Conservation (phyloP, 2,113 vertebrate species). For the Astatoreochromis straeleni region DNA sequence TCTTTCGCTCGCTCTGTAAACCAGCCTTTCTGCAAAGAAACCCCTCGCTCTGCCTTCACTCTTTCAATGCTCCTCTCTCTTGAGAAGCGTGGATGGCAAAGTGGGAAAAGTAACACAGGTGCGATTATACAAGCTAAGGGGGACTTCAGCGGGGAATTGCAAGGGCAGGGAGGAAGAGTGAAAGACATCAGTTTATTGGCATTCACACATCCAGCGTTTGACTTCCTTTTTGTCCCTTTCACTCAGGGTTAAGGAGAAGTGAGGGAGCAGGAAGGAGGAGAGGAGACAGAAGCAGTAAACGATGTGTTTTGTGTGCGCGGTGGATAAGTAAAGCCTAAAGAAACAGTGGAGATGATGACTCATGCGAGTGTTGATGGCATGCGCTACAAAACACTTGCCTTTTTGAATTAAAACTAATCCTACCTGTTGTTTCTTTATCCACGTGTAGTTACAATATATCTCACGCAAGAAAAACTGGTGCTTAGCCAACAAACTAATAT, state of each 20-base stretch:
- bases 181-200: slow-evolving; percentile 32
- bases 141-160: background rate
- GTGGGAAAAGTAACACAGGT: slow-evolving; percentile 34
- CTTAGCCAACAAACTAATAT: slow-evolving; percentile 50
- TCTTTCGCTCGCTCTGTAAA: slow-evolving; percentile 26
- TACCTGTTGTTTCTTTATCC: slow-evolving; percentile 38
- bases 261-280: background rate
- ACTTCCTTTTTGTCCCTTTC: slow-evolving; percentile 18
- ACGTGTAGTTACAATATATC: slow-evolving; percentile 22
- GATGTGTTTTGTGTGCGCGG: background rate
- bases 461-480: slow-evolving; percentile 13
- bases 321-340: background rate
- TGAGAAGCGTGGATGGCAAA: background rate
- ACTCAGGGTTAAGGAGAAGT: background rate
- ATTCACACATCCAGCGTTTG: slow-evolving; percentile 27
- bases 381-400: slow-evolving; percentile 1
- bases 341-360: background rate
- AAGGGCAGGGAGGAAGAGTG: background rate
- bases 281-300: background rate
- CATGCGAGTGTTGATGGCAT: background rate
- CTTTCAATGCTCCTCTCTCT: slow-evolving; percentile 7
- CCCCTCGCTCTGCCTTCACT: background rate
- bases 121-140: slow-evolving; percentile 26
- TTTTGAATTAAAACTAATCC: background rate
- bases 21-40: background rate